Percentiles rank a stretch among this genome's conserved stretches.
Conservation (phyloP, 2,797 vertebrate species). For the Triplophysa bombifrons region DNA sequence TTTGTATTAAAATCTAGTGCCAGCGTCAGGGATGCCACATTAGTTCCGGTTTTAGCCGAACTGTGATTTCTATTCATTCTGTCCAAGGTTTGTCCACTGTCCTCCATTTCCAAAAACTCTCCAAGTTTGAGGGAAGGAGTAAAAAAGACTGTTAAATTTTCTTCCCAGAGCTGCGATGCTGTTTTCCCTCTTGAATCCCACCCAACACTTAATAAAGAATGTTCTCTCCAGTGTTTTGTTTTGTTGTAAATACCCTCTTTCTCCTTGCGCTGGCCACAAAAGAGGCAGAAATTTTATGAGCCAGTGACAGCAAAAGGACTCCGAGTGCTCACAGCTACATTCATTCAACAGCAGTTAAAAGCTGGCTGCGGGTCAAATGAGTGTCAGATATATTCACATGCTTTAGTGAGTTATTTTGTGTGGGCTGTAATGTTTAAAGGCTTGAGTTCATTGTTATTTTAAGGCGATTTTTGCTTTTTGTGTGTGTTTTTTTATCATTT, state of each 20-base stretch:
- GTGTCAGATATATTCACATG: constrained; percentile 51
- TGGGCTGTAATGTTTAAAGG: neutral
- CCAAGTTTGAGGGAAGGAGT: constrained; percentile 53
- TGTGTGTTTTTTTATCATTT: neutral
- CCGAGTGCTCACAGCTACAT: constrained; percentile 72
- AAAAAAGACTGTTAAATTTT: constrained; percentile 54
- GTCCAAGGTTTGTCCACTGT: constrained; percentile 62
- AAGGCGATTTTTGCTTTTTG: neutral
- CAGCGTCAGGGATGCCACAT: constrained; percentile 72
- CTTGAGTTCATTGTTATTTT: neutral
- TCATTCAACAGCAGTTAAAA: constrained; percentile 65
- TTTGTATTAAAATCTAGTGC: constrained; percentile 76
- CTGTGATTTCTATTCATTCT: constrained; percentile 71
- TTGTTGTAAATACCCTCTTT: constrained; percentile 51
- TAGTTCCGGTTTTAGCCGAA: constrained; percentile 75
- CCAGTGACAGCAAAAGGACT: constrained; percentile 77
- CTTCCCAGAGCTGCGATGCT: constrained; percentile 62
- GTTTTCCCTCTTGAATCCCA: constrained; percentile 61
- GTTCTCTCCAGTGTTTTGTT: constrained; percentile 67
- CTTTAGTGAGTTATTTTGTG: constrained; percentile 33
- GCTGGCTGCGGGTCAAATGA: constrained; percentile 70
- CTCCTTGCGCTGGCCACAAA: constrained; percentile 67
- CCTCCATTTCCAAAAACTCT: constrained; percentile 55
- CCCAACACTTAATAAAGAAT: constrained; percentile 72
- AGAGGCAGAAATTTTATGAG: constrained; percentile 76